phyloP scores from a whole-genome alignment of 1,140 invertebrate genomes.

The Venustaconcha ellipsiformis region DNA sequence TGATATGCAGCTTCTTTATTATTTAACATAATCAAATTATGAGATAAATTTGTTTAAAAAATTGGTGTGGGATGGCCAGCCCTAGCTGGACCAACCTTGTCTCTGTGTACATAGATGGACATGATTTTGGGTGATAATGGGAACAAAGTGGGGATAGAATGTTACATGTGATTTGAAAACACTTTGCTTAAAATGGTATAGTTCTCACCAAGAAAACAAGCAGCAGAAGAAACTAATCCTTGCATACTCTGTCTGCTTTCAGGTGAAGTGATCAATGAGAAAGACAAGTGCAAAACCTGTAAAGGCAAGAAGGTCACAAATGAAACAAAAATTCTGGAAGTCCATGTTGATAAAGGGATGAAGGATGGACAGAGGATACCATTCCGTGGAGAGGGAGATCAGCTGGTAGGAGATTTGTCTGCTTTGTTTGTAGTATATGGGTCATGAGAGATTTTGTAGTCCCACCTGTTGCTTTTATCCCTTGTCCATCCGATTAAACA shows the following conservation, averaged over 20 bases:
- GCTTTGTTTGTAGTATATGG: background rate
- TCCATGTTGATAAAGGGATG: constrained; percentile 99
- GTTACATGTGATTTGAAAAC: background rate
- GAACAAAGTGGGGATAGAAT: background rate
- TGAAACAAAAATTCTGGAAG: constrained; percentile 96
- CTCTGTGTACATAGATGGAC: background rate
- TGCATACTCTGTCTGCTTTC: constrained; percentile 11
- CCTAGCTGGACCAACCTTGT: background rate
- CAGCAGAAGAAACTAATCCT: background rate
- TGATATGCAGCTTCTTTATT: no score
- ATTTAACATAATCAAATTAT: no score
- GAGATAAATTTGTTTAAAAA: no score
- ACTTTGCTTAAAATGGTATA: background rate
- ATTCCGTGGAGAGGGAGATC: constrained; percentile 96
- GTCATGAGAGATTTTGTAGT: no score
- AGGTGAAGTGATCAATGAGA: constrained; percentile 80
- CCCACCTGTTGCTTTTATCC: no score
- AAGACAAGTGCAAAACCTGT: constrained; percentile 85
- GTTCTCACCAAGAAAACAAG: background rate
- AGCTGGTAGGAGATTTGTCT: constrained; percentile 71
- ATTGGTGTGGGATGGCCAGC: background rate
- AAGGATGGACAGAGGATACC: constrained; percentile 95
- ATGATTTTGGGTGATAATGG: background rate
- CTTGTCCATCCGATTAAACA: no score
- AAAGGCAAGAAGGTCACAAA: constrained; percentile 91